Evolutionary conservation across 2,113 vertebrate species (phyloP).

Genomic region (Alligator mississippiensis): DNA sequence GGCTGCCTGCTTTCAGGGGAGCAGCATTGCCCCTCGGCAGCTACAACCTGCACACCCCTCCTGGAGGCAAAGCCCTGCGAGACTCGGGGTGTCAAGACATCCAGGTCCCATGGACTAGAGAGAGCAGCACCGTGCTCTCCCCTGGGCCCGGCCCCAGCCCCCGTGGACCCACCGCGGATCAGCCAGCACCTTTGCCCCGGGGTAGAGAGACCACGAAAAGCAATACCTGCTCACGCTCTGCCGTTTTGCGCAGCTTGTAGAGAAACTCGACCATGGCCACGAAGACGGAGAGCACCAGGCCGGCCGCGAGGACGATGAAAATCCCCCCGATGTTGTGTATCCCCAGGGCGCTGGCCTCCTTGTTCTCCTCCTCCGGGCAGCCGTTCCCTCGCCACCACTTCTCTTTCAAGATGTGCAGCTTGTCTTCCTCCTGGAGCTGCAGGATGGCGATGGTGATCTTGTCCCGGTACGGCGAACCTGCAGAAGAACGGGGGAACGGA

Average conservation of each 20-base stretch:
- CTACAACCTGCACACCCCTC: neutral
- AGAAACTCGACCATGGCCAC: slow-evolving; percentile 97
- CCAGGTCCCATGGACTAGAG: neutral
- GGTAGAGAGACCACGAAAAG: accelerated
- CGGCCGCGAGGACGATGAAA: slow-evolving; percentile 96
- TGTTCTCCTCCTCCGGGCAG: slow-evolving; percentile 93
- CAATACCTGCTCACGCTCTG: slow-evolving; percentile 92
- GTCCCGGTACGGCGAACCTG: slow-evolving; percentile 97
- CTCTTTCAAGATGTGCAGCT: slow-evolving; percentile 95
- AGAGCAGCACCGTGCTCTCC: neutral
- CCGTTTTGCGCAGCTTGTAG: slow-evolving; percentile 95
- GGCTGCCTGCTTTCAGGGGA: neutral
- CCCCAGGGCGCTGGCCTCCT: slow-evolving; percentile 93
- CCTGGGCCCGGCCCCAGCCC: accelerated
- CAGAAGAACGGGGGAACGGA: neutral
- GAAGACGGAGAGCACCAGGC: slow-evolving; percentile 93
- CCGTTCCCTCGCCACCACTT: slow-evolving; percentile 96
- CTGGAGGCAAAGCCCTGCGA: neutral
- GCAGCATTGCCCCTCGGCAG: too few relatives aligned
- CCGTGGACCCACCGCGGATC: accelerated
- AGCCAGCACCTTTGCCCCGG: neutral
- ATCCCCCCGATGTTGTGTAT: slow-evolving; percentile 97
- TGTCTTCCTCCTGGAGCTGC: slow-evolving; percentile 95
- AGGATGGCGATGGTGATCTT: slow-evolving; percentile 98
- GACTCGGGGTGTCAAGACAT: accelerated